Conservation (phyloP, 2,113 vertebrate genomes). For the Corydoras maculifer region DNA sequence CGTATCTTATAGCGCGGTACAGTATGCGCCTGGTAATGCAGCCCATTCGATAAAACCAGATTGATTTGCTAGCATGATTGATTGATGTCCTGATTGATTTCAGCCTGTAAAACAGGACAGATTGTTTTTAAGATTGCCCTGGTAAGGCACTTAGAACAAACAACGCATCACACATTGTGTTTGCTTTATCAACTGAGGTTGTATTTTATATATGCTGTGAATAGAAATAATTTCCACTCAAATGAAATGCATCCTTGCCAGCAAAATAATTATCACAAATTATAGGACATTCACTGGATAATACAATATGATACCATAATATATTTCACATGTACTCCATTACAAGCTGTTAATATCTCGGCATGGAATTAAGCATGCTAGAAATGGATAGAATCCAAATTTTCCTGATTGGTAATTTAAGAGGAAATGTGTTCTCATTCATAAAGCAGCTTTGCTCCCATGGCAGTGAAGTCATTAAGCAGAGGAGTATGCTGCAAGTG, state of each 20-base stretch:
- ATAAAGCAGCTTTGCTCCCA: constrained; percentile 7
- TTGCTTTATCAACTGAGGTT: background rate
- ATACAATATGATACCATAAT: background rate
- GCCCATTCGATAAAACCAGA: constrained; percentile 62
- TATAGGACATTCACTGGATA: background rate
- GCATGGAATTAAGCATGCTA: background rate
- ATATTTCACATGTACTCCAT: background rate
- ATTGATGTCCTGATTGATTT: constrained; percentile 59
- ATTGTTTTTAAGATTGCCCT: constrained; percentile 1
- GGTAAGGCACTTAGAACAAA: background rate
- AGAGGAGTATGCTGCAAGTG: constrained; percentile 17
- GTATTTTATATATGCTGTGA: background rate
- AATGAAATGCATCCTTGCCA: constrained; percentile 7
- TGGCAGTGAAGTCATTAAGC: constrained; percentile 18
- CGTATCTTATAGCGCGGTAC: constrained; percentile 42
- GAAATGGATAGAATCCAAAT: background rate
- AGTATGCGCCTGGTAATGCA: constrained; percentile 33
- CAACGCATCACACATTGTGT: background rate
- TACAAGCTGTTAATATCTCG: background rate
- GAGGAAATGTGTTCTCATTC: constrained; percentile 15
- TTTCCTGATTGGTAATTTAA: constrained; percentile 19
- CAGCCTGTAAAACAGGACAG: constrained; percentile 7
- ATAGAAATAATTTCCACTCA: constrained; percentile 9
- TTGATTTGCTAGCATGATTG: constrained; percentile 44
- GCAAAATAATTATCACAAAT: background rate